Evolutionary conservation across 1,140 invertebrate genomes (phyloP), one percentile per base, ranked within the genome.

Genomic region (Hycleus phaleratus): DNA sequence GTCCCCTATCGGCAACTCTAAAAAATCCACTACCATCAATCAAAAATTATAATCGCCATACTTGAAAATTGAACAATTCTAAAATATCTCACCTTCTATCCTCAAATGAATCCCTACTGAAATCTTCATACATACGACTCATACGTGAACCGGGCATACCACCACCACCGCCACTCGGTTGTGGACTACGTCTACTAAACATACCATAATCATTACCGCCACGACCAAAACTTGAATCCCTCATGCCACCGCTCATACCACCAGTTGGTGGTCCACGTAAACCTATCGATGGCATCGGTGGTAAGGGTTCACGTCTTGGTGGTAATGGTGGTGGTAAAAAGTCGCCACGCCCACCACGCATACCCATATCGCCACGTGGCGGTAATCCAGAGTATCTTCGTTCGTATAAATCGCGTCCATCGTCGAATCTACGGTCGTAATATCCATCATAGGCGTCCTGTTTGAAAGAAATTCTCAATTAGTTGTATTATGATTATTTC

Each of bases 41-140:
- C 12, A n/a, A 46, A 42, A 42, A n/a, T 8, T 11, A 42, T n/a
- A 42, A 18, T 18, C 18, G 18, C 18, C 18, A 18, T 18, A 39
- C 32, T 32, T 11, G 5, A n/a, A 38, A 32, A 38, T 3, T 38
- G 39, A 10, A 49, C 38, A 50, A 38, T 46, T 11, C 18, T 9
- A 54, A 46, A 24, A 60, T 18, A 18, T 18, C 79, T 78, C 81
- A 88, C 85, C 87, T 86, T 75, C 87, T 83, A 68, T 90, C 87
- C 77, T 90, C 87, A 77, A 90, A 90, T 43, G 86, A 86, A 76
- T 90, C 87, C 63, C 87, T 79, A 74, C 86, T 90, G 71, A 89
- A 90, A 78, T 90, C 88, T 79, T 90, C 87, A 78, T 88, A 90
- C 77, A 87, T 83, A 68, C 84, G 82, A 71, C 71, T 57, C 58